Base-by-base conservation (phyloP, 2,113 vertebrate species). In the Sialia sialis region DNA sequence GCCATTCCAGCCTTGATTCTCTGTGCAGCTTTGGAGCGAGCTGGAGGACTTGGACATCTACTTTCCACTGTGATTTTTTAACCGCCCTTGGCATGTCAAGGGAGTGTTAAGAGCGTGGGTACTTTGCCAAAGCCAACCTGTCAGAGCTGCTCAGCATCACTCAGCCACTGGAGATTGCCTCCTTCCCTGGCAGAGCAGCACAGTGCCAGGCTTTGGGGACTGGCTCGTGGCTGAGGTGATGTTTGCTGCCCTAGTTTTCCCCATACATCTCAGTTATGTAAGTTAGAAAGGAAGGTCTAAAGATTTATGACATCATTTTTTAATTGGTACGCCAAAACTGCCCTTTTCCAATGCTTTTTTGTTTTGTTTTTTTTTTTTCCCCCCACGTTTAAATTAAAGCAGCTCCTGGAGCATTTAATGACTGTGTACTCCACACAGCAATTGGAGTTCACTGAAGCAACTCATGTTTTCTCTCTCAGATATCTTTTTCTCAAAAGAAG, bases 371-470 rank as follows among this genome's bases (percentile, higher is more conserved):
- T 4, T 30, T 54, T 54, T 56, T 56, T n/a, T 29, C 9, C 10
- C 17, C 13, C 30, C 18, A 6, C 13, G 4, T 69, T 72, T 85
- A 73, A 93, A 90, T 96, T 95, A 96, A 96, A 87, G 82, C 64
- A 62, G 27, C 73, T 94, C 79, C 94, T 95, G 56, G 66, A 95
- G 62, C 87, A 85, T 95, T 96, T 97, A 91, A 89, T 97, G 91
- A 55, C 89, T 87, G 73, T 96, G 58, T 94, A 83, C 59, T 94
- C 97, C 83, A 84, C 69, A 66, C 58, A 91, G 77, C 88, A 91
- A 80, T 96, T 96, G 84, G 72, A 93, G 95, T 84, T 94, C 91
- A 96, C 81, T 96, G 91, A 97, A 93, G 82, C 70, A 95, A 41
- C 90, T 86, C 75, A 48, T 97, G 80, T 93, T 92, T 95, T 92